A percentile compares a stretch with the other conserved stretches of the same genome.
Evolutionary conservation across 2,888 invertebrate species (phyloP).

Genomic region (Chromoteleia sp.): DNA sequence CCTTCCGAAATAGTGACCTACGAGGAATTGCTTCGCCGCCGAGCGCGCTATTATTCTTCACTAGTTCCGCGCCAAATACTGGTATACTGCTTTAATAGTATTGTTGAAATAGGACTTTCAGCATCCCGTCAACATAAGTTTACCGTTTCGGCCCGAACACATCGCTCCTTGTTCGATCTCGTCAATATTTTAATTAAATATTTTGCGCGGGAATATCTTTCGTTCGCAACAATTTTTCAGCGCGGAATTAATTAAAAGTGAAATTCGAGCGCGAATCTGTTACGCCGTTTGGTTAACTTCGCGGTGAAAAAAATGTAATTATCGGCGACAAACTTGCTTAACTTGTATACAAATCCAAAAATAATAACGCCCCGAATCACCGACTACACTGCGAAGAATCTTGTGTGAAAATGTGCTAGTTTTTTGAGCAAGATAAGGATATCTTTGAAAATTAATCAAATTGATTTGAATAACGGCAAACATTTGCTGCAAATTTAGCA

Average conservation of each 20-base stretch:
- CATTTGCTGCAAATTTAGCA: too few relatives aligned
- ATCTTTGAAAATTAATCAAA: too few relatives aligned
- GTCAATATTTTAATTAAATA: conserved; percentile 51
- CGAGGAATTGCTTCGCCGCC: conserved; percentile 71
- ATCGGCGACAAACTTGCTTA: background rate
- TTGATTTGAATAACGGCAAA: too few relatives aligned
- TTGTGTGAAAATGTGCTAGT: background rate
- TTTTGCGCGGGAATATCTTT: too few relatives aligned
- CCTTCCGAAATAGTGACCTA: conserved; percentile 70
- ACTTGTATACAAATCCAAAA: background rate
- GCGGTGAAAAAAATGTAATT: background rate
- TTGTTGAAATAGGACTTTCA: conserved; percentile 58
- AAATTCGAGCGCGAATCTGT: background rate
- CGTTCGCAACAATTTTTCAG: background rate
- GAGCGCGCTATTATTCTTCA: conserved; percentile 76
- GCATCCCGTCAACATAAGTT: conserved; percentile 62
- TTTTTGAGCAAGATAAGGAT: too few relatives aligned
- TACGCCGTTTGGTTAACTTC: background rate
- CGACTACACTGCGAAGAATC: too few relatives aligned
- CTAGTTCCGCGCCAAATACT: conserved; percentile 69
- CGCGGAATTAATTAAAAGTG: background rate
- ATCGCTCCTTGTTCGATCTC: conserved; percentile 22
- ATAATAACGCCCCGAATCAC: too few relatives aligned
- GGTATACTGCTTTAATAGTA: conserved; percentile 64
- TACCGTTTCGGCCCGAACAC: conserved; percentile 25